Evolutionary conservation across 2,113 vertebrate genomes (phyloP).

Genomic region (Forbesichthys papilliferus): DNA sequence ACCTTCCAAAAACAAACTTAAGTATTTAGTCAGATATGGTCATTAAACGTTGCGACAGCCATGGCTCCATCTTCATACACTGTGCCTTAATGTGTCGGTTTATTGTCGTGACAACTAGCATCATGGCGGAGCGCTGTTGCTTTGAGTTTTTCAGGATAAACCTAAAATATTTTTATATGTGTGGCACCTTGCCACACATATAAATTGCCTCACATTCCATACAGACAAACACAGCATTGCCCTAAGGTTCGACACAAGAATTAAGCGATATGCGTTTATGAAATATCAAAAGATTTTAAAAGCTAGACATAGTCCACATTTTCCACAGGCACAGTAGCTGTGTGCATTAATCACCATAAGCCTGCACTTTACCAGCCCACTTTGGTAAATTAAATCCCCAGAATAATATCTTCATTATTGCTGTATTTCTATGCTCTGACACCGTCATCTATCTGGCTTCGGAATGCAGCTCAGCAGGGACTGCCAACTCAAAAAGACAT

Average conservation of each 20-base stretch:
- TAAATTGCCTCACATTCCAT: neutral
- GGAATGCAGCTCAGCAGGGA: conserved; percentile 38
- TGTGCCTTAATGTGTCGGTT: conserved; percentile 7
- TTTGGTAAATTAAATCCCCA: conserved; percentile 70
- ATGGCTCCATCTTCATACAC: conserved; percentile 2
- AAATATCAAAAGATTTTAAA: conserved; percentile 21
- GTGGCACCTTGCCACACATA: neutral
- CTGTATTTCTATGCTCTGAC: conserved; percentile 60
- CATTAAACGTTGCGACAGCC: too few relatives aligned
- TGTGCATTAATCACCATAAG: conserved; percentile 58
- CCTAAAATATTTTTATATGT: neutral
- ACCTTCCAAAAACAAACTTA: too few relatives aligned
- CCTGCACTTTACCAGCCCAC: conserved; percentile 59
- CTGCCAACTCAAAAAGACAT: conserved; percentile 63
- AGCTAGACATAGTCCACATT: conserved; percentile 9
- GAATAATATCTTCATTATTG: conserved; percentile 66
- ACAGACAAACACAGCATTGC: neutral
- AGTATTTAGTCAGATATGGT: too few relatives aligned
- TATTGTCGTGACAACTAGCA: too few relatives aligned
- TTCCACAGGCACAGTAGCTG: conserved; percentile 25
- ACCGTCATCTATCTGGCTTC: conserved; percentile 58
- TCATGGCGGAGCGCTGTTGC: neutral
- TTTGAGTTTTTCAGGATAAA: conserved; percentile 3
- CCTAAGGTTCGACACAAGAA: conserved; percentile 7
- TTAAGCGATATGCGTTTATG: conserved; percentile 3